Percentiles rank a stretch among this genome's conserved stretches.
Conservation (phyloP, 2,888 invertebrate species). For the Macrosiphum euphorbiae region DNA sequence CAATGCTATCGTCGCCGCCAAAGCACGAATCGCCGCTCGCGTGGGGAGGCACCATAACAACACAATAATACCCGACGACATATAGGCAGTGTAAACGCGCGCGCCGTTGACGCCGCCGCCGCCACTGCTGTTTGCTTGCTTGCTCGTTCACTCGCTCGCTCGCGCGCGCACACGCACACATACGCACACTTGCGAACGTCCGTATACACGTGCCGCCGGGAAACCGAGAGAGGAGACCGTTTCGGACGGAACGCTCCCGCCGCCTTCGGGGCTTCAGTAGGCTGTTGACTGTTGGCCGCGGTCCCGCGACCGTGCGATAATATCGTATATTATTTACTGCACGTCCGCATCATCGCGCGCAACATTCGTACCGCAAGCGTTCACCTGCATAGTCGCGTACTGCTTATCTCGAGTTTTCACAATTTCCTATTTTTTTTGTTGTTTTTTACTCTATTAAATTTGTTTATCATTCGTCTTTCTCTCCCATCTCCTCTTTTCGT, state of each 20-base stretch:
- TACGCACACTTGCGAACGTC: conserved; percentile 24
- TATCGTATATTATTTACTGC: neutral
- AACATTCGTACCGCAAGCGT: neutral
- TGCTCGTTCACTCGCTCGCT: conserved; percentile 17
- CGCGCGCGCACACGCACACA: neutral
- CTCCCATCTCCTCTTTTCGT: neutral
- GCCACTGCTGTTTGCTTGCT: conserved; percentile 12
- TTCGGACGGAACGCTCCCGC: conserved; percentile 57
- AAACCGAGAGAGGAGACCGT: conserved; percentile 58
- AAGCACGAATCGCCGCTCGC: conserved; percentile 65
- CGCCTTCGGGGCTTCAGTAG: conserved; percentile 57
- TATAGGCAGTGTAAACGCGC: conserved; percentile 39
- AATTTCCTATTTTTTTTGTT: conserved; percentile 27
- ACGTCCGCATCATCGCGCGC: conserved; percentile 42
- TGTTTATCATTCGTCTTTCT: neutral
- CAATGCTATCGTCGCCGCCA: conserved; percentile 8
- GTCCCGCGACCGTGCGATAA: conserved; percentile 65
- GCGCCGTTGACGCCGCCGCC: neutral
- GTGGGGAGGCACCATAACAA: conserved; percentile 50
- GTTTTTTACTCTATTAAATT: neutral
- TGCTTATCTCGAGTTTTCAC: conserved; percentile 8
- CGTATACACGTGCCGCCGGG: conserved; percentile 62
- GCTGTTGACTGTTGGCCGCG: conserved; percentile 63
- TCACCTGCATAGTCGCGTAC: neutral
- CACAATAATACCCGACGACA: conserved; percentile 65